Base-by-base conservation (phyloP, 2,113 vertebrate species). In the Silurus glanis region DNA sequence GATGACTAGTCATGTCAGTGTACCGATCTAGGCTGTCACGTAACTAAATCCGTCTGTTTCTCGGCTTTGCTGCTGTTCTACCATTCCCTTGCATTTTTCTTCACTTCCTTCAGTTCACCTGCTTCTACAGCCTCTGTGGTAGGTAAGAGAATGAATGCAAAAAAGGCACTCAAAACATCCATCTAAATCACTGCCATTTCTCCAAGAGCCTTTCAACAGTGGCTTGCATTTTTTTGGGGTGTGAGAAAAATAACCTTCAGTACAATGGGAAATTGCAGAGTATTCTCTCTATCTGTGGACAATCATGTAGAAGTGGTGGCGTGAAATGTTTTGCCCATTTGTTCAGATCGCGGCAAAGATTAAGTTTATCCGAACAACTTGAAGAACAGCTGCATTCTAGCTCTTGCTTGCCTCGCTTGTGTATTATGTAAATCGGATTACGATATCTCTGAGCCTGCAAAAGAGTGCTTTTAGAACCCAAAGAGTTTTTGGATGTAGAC, bases 161-260 rank as follows among this genome's bases (percentile, higher is more conserved):
- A 61, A n/a, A 47, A 74, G 10, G 58, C 58, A 25, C 56, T 75
- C 51, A n/a, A 92, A 91, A 91, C 89, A 92, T 78, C 86, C 85
- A 89, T 87, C 91, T 94, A 94, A 94, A 92, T 90, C 90, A 86
- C 90, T 92, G 78, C 62, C 88, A 83, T 83, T 89, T 92, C 90
- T 85, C 86, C 90, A 88, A 89, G 90, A 61, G 9, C 45, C 85
- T 92, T 90, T 94, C 90, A 90, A 90, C 95, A 92, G 88, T 59
- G 91, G 84, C 90, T 92, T 92, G 92, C 85, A 90, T 23, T n/a
- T 88, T 90, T 83, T 83, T 90, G 83, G 85, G 91, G 92, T 37
- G 37, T 37, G 90, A 91, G 28, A 80, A 92, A 93, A 89, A 92
- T 17, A 25, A 17, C 53, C 58, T 81, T 75, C 69, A 14, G 91